These are phyloP conservation scores for Formica exsecta DNA, from an alignment of 1,140 invertebrate genomes.

Conservation along the genomic window DNA sequence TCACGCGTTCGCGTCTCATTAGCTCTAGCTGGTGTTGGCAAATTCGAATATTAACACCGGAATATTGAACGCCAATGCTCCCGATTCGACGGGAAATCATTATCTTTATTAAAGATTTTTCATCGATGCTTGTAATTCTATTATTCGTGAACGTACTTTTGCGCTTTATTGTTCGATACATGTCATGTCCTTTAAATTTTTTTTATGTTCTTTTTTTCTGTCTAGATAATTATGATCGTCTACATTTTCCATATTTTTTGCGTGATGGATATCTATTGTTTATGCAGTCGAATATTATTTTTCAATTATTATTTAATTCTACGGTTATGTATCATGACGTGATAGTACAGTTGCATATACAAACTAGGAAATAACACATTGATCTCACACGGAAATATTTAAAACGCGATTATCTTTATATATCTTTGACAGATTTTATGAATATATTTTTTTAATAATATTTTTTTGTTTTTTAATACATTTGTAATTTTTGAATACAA, in stretches of 20 bases:
- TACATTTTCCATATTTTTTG: slow-evolving; percentile 41
- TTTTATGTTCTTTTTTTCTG: background rate
- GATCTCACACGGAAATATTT: background rate
- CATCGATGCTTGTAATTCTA: slow-evolving; percentile 34
- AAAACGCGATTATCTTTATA: background rate
- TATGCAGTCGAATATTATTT: slow-evolving; percentile 19
- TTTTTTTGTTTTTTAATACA: too few relatives aligned
- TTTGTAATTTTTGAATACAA: too few relatives aligned
- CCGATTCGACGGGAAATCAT: background rate
- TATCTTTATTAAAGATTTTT: slow-evolving; percentile 38
- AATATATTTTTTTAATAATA: too few relatives aligned
- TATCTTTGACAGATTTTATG: background rate
- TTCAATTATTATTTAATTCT: background rate
- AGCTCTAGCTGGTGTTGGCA: slow-evolving; percentile 16
- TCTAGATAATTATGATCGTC: slow-evolving; percentile 20
- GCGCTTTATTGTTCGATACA: slow-evolving; percentile 28
- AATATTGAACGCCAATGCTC: background rate
- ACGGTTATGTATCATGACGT: background rate
- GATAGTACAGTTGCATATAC: background rate
- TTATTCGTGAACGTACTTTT: slow-evolving; percentile 45
- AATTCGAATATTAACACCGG: slow-evolving; percentile 19
- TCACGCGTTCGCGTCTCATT: slow-evolving; percentile 34
- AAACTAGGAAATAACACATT: background rate
- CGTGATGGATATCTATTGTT: background rate
- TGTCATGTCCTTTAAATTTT: slow-evolving; percentile 1